Conservation (phyloP, 2,888 invertebrate species). For the Gibbula magus region DNA sequence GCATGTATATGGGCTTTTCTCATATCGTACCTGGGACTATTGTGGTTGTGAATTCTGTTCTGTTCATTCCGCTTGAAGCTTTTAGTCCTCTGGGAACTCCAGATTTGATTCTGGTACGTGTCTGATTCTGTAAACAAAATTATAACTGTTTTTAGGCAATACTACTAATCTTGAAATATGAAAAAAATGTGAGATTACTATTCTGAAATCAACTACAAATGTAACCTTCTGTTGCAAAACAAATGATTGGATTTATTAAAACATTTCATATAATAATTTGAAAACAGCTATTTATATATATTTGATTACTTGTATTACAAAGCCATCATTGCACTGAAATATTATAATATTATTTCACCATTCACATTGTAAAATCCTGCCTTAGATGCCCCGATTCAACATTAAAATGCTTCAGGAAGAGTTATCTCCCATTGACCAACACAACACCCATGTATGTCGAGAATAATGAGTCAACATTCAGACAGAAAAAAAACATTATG, state of each 20-base stretch:
- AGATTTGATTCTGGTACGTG: slow-evolving; percentile 44
- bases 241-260: no score
- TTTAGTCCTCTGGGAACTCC: slow-evolving; percentile 58
- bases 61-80: slow-evolving; percentile 61
- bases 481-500: no score
- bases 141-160: background rate
- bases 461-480: no score
- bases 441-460: background rate
- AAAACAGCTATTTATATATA: no score
- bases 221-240: background rate
- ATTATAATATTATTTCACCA: no score
- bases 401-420: background rate
- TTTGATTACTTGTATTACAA: no score
- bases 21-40: slow-evolving; percentile 32
- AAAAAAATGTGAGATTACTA: slow-evolving; percentile 27
- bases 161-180: background rate
- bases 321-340: no score
- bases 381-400: no score
- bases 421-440: background rate
- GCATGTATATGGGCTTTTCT: no score
- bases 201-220: background rate
- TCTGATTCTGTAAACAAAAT: slow-evolving; percentile 1
- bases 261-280: no score
- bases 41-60: slow-evolving; percentile 8
- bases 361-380: no score